Conservation (phyloP, 2,888 invertebrate genomes). For the Eretmocerus hayati region DNA sequence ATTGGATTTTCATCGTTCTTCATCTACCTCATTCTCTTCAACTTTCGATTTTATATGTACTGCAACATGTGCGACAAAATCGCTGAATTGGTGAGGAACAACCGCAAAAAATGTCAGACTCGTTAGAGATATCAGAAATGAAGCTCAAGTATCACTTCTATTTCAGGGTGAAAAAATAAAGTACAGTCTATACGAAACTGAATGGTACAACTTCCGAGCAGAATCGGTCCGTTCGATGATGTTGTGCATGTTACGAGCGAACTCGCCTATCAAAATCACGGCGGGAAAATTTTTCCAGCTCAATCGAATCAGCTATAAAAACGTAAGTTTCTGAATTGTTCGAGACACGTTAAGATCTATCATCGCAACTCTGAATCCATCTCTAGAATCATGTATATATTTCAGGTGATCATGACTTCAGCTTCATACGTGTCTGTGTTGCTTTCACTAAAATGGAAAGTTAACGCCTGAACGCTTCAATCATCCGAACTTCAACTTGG, state of each 20-base stretch:
- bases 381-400: too few species aligned
- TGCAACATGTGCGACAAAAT: slow-evolving; percentile 25
- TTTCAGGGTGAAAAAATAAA: not conserved
- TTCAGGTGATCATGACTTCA: not conserved
- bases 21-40: slow-evolving; percentile 17
- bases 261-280: slow-evolving; percentile 18
- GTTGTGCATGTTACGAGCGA: not conserved
- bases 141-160: not conserved
- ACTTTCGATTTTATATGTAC: slow-evolving; percentile 22
- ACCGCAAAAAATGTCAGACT: too few species aligned
- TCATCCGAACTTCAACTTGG: too few species aligned
- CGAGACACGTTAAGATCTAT: not conserved
- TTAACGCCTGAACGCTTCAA: too few species aligned
- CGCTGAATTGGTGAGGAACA: slow-evolving; percentile 19
- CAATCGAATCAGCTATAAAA: slow-evolving; percentile 22
- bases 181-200: not conserved
- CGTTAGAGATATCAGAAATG: too few species aligned
- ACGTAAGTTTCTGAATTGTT: slow-evolving; percentile 20
- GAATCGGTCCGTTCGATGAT: not conserved
- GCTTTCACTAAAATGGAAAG: not conserved
- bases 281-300: slow-evolving; percentile 24
- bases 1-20: slow-evolving; percentile 14
- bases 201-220: not conserved
- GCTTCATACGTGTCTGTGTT: not conserved
- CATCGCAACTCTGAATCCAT: too few species aligned